Conservation (phyloP, 1,140 invertebrate genomes). For the Octopus sinensis region DNA sequence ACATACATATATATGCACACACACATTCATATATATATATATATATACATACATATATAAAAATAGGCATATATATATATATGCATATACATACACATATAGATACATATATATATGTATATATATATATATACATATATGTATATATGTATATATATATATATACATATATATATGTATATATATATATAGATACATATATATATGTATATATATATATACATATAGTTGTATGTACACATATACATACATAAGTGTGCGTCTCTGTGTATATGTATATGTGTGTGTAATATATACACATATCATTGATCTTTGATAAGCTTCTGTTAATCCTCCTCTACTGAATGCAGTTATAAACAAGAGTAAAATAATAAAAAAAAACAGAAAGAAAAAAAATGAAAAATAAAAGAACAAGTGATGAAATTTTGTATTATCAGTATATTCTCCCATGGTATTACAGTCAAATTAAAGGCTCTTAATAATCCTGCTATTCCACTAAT, state of each 20-base stretch:
- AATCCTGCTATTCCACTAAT: too few relatives aligned
- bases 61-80: conserved; percentile 27
- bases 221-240: conserved; percentile 12
- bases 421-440: too few relatives aligned
- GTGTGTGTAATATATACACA: too few relatives aligned
- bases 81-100: conserved; percentile 20
- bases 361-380: too few relatives aligned
- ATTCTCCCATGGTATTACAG: too few relatives aligned
- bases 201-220: conserved; percentile 18
- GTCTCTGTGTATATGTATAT: background rate
- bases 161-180: conserved; percentile 20
- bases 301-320: too few relatives aligned
- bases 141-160: conserved; percentile 23
- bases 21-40: conserved; percentile 25
- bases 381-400: too few relatives aligned
- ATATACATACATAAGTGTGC: background rate
- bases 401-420: too few relatives aligned
- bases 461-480: too few relatives aligned
- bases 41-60: conserved; percentile 29
- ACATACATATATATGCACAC: conserved; percentile 17
- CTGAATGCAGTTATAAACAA: too few relatives aligned
- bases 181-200: conserved; percentile 22
- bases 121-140: background rate
- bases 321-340: too few relatives aligned
- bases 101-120: background rate